A percentile compares a stretch with the other conserved stretches of the same genome.
Evolutionary conservation across 2,888 invertebrate species (phyloP).

Genomic region (Galeruca laticollis): DNA sequence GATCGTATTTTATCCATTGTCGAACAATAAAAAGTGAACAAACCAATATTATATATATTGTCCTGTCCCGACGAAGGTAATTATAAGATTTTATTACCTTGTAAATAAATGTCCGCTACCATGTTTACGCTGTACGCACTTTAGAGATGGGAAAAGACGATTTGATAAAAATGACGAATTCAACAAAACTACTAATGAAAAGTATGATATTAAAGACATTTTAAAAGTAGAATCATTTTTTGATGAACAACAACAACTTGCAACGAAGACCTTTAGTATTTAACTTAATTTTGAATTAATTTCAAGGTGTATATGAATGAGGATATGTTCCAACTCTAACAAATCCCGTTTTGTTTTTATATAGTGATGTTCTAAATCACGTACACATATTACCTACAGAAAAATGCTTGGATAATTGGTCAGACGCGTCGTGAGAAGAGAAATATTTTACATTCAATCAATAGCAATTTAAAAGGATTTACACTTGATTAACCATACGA

Average conservation of each 20-base stretch:
- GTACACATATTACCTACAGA: background rate
- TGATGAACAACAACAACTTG: too few species aligned
- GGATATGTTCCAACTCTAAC: constrained; percentile 1
- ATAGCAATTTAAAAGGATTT: background rate
- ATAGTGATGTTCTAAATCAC: background rate
- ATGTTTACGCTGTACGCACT: constrained; percentile 24
- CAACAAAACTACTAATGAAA: background rate
- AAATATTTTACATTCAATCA: background rate
- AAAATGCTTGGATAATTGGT: background rate
- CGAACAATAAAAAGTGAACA: constrained; percentile 28
- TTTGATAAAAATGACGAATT: too few species aligned
- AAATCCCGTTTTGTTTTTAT: constrained; percentile 1
- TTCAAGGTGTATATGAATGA: background rate
- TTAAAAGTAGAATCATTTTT: background rate
- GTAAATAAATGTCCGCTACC: constrained; percentile 36
- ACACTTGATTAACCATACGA: background rate
- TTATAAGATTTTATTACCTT: constrained; percentile 38
- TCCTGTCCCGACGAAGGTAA: constrained; percentile 33
- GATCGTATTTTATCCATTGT: background rate
- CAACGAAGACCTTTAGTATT: too few species aligned
- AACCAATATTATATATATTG: constrained; percentile 24
- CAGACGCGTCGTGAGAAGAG: background rate
- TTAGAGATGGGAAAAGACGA: background rate
- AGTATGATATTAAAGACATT: too few species aligned
- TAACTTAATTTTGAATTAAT: background rate